Percentiles rank a stretch among this genome's conserved stretches.
Evolutionary conservation across 2,113 vertebrate species (phyloP).

Genomic region (Carollia perspicillata): DNA sequence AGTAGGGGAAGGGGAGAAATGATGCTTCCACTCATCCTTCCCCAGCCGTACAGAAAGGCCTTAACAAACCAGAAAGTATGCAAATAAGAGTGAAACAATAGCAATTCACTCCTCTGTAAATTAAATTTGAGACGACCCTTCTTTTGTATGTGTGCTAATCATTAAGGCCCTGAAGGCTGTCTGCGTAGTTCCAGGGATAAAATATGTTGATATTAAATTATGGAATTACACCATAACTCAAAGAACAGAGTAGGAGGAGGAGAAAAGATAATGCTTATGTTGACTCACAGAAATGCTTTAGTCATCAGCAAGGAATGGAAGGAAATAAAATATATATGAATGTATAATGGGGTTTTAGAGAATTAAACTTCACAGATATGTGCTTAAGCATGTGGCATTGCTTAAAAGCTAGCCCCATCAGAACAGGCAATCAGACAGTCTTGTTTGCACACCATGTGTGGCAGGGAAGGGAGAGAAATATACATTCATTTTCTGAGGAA

Average conservation of each 20-base stretch:
- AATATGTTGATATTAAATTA: neutral
- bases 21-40: neutral
- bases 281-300: conserved; percentile 55
- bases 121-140: conserved; percentile 30
- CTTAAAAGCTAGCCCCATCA: conserved; percentile 36
- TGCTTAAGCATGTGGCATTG: conserved; percentile 47
- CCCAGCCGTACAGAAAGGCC: neutral
- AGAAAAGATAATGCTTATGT: conserved; percentile 47
- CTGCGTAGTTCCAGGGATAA: neutral
- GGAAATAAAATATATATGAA: conserved; percentile 43
- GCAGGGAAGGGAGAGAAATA: neutral
- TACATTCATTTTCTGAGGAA: conserved; percentile 3
- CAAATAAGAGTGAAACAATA: neutral
- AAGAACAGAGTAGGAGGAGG: neutral
- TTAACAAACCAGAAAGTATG: neutral
- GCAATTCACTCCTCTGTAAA: neutral
- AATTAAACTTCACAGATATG: conserved; percentile 59
- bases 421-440: neutral
- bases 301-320: conserved; percentile 42
- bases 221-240: neutral
- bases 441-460: conserved; percentile 26
- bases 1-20: neutral
- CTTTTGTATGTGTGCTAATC: neutral
- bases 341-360: conserved; percentile 50
- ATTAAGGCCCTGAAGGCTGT: neutral